A percentile compares a stretch with the other conserved stretches of the same genome.
These are phyloP conservation scores for Anhinga anhinga DNA, from an alignment of 2,113 vertebrate genomes.

Conservation along the genomic window DNA sequence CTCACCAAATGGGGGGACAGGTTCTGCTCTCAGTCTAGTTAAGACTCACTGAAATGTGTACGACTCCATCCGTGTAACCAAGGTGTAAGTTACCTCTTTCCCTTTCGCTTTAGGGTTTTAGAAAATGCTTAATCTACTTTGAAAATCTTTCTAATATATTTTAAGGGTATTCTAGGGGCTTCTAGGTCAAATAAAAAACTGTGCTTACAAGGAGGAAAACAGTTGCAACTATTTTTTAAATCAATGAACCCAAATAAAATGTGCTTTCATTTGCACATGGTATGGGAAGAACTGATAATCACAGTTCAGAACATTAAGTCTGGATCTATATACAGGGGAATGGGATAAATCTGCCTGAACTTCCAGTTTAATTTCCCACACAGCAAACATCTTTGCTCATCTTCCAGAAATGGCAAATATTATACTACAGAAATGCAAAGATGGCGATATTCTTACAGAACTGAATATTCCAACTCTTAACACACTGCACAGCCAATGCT, in stretches of 20 bases:
- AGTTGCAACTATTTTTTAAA: not conserved
- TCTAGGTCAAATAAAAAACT: not conserved
- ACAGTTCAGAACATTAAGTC: not conserved
- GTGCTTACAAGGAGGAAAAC: not conserved
- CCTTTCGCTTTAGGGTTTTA: not conserved
- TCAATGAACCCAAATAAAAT: not conserved
- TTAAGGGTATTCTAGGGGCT: not conserved
- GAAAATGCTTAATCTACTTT: not conserved
- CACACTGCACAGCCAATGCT: not conserved
- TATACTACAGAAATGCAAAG: not conserved
- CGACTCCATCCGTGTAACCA: not conserved
- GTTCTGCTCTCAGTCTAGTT: not conserved
- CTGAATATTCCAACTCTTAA: not conserved
- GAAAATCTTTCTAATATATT: not conserved
- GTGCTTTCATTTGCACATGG: not conserved
- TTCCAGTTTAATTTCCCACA: not conserved
- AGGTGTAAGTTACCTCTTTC: not conserved
- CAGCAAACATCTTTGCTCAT: not conserved
- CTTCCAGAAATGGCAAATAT: not conserved
- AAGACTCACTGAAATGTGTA: not conserved
- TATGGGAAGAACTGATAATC: not conserved
- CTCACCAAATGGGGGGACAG: rapidly evolving
- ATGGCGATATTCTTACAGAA: not conserved
- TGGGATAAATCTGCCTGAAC: not conserved
- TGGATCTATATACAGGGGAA: not conserved